Evolutionary conservation across 2,888 invertebrate species (phyloP), one percentile per base, ranked within the genome.

Genomic region (Drosophila kanekoi): DNA sequence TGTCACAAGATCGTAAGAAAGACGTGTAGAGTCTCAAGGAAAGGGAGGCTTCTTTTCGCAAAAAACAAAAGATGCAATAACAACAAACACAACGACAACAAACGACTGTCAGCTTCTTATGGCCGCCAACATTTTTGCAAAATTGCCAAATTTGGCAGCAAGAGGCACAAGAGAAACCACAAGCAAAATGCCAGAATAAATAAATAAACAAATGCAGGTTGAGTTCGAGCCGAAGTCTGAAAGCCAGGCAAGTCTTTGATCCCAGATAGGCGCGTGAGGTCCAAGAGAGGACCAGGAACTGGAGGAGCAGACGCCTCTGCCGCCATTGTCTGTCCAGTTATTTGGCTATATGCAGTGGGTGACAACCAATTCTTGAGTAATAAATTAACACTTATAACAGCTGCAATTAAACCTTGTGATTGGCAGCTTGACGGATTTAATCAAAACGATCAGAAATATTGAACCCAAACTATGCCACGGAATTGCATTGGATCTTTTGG

Each of bases 151-250:
- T 76, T 82, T 73, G 86, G 68, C 41, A 58, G 41, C 14, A 28
- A 47, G 40, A 60, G 11, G 63, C 62, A 74, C 18, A 41, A 41
- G 52, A 44, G 33, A 14, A 16, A 47, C 48, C 51, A 47, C 35
- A 41, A 48, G 44, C 44, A 52, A 62, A 72, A 43, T 49, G 48
- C 37, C 57, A 65, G 68, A 68, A 71, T 64, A 81, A 86, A 87
- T 83, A 81, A 85, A 85, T 81, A 82, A 79, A 85, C 87, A 87
- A 87, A 87, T 72, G 60, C 79, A 70, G 77, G 60, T 61, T 47
- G 74, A 72, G 65, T 57, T 72, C 63, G 56, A 60, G 57, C 60
- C 33, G 43, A 33, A 40, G 40, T 23, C 57, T 28, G 54, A 61
- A 80, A 64, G 38, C 40, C 43, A 47, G 33, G 38, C 37, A 77